Conservation (phyloP, 2,888 invertebrate genomes). For the Acholoe squamosa region DNA sequence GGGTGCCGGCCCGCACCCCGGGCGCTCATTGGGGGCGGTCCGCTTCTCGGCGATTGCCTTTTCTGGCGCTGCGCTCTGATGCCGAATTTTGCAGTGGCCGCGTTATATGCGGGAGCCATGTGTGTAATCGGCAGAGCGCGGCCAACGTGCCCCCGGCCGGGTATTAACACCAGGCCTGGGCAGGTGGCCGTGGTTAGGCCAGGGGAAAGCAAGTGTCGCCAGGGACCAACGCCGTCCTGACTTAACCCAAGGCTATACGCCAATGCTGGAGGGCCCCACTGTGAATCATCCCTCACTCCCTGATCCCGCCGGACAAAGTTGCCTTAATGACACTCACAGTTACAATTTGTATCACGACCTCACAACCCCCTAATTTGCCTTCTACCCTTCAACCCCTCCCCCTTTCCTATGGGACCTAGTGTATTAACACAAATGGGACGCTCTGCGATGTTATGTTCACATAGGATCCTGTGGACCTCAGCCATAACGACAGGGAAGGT, state of each 20-base stretch:
- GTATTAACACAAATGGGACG: too few relatives aligned
- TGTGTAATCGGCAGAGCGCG: slow-evolving; percentile 59
- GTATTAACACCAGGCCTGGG: slow-evolving; percentile 3
- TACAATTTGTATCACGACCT: neutral
- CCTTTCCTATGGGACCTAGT: neutral
- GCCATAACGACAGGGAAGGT: too few relatives aligned
- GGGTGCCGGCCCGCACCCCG: slow-evolving; percentile 13
- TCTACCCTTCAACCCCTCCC: neutral
- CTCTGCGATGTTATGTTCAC: too few relatives aligned
- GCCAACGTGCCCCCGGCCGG: neutral
- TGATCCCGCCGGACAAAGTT: slow-evolving; percentile 42
- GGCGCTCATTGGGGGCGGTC: slow-evolving; percentile 42
- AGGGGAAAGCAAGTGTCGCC: neutral
- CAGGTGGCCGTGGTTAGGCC: slow-evolving; percentile 38
- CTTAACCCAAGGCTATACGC: slow-evolving; percentile 13
- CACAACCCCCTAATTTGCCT: neutral
- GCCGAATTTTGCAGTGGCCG: slow-evolving; percentile 36
- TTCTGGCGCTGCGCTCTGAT: slow-evolving; percentile 47
- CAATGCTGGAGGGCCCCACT: neutral
- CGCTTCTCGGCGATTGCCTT: slow-evolving; percentile 34
- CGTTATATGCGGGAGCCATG: slow-evolving; percentile 43
- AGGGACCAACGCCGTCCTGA: neutral
- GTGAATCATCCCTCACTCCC: slow-evolving; percentile 35
- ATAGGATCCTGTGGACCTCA: too few relatives aligned
- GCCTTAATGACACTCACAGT: slow-evolving; percentile 41